Base-by-base conservation (phyloP, 2,888 invertebrate species). In the Andrena minutula region DNA sequence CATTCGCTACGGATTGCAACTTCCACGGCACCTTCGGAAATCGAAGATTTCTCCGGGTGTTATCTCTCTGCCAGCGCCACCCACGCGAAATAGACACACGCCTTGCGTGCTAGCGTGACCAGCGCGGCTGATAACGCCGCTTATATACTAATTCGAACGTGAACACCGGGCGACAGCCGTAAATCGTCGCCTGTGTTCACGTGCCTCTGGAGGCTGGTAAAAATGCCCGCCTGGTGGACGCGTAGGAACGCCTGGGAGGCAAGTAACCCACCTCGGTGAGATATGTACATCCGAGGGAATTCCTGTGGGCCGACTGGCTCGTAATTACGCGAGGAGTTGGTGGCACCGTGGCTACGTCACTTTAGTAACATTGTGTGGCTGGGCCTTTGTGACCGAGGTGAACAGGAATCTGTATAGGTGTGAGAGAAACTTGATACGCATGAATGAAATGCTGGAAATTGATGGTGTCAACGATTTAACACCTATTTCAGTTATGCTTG, bases 91-190 rank as follows among this genome's bases (percentile, higher is more conserved):
- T 73, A 76, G 82, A 79, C 76, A 76, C 63, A 26, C 66, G 32
- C 16, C 53, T 64, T 41, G 58, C 74, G 75, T 64, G 78, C 60
- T 63, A 56, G 81, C 86, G 79, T 84, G 86, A 85, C 82, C 77
- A 86, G 82, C 75, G 79, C 60, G 20, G 61, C 64, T 75, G 84
- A 86, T 86, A 85, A 82, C 76, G 82, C 75, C 72, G 76, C 72
- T 81, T 76, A 75, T 86, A 66, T 71, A 76, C 81, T 86, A 84
- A 86, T 86, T 86, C 73, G 68, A 75, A 77, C 73, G 61, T 66
- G 75, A 76, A 72, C 75, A 65, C 49, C 28, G 30, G 66, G 71
- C 61, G 66, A 72, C 76, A 86, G 81, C 23, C 84, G 58, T 86
- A 86, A 86, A 83, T 86, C 61, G 47, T 68, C 35, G 35, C 12